A percentile compares a stretch with the other conserved stretches of the same genome.
Conservation (phyloP, 1,140 invertebrate genomes). For the Drosophila azteca region DNA sequence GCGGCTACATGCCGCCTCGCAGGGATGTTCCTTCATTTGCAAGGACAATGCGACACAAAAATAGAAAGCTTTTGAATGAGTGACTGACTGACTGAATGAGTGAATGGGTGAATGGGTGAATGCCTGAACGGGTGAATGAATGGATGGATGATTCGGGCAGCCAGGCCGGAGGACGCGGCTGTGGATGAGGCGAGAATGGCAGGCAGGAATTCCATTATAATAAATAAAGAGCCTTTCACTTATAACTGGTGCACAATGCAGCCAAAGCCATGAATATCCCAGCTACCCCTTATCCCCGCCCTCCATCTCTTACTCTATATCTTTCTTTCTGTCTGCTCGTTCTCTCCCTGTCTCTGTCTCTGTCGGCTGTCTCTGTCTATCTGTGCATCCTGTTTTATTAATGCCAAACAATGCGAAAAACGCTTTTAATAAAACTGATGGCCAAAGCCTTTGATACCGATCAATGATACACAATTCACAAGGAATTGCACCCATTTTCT, state of each 20-base stretch:
- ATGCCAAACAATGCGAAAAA: constrained; percentile 62
- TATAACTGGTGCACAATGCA: constrained; percentile 75
- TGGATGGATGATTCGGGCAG: constrained; percentile 35
- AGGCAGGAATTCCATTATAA: constrained; percentile 75
- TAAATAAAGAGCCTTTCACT: constrained; percentile 80
- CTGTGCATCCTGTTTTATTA: constrained; percentile 48
- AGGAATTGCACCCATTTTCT: too few species aligned
- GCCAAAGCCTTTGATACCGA: constrained; percentile 38
- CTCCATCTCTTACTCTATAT: constrained; percentile 16
- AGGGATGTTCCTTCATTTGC: constrained; percentile 73
- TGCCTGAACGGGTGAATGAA: constrained; percentile 55
- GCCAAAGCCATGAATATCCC: constrained; percentile 62
- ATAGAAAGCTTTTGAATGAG: constrained; percentile 52
- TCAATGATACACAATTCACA: constrained; percentile 38
- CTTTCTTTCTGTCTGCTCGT: constrained; percentile 4
- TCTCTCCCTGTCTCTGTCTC: not conserved
- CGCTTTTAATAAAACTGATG: constrained; percentile 72
- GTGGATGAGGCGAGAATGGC: constrained; percentile 9
- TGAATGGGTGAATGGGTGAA: constrained; percentile 58
- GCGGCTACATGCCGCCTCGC: constrained; percentile 15
- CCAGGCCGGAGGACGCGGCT: too few species aligned
- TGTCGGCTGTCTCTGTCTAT: not conserved
- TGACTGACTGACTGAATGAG: constrained; percentile 22
- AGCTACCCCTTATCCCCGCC: too few species aligned
- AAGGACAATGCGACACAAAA: constrained; percentile 76